Evolutionary conservation across 2,888 invertebrate genomes (phyloP).

Genomic region (Ditylenchus weischeri): DNA sequence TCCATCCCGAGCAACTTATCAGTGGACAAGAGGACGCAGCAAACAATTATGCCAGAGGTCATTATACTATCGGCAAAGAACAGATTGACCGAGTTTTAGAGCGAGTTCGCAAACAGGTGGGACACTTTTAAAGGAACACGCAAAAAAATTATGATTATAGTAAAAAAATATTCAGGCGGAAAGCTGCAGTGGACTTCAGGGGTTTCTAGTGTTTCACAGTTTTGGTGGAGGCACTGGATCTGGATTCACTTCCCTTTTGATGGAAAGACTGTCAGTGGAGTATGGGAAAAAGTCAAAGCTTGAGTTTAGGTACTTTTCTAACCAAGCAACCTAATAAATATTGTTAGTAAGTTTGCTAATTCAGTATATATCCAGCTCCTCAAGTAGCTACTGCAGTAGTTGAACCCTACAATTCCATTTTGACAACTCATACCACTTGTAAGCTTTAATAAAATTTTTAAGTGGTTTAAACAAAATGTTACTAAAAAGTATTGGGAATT

Average conservation of each 20-base stretch:
- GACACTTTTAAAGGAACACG: too few species aligned
- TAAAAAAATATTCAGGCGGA: constrained; percentile 21
- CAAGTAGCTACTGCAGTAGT: constrained; percentile 69
- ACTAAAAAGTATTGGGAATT: too few species aligned
- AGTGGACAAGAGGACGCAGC: constrained; percentile 62
- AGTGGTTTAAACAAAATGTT: too few species aligned
- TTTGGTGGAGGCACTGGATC: constrained; percentile 67
- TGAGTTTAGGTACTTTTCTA: constrained; percentile 70
- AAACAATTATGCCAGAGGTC: constrained; percentile 63
- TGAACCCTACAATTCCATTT: constrained; percentile 90
- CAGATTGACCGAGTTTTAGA: constrained; percentile 70
- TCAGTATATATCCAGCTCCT: constrained; percentile 69
- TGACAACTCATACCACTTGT: constrained; percentile 85
- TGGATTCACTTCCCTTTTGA: constrained; percentile 82
- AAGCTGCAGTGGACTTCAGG: constrained; percentile 59
- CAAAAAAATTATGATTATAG: too few species aligned
- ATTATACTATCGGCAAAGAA: constrained; percentile 73
- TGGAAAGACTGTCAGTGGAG: constrained; percentile 80
- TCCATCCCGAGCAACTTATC: constrained; percentile 60
- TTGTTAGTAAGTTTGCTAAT: neutral
- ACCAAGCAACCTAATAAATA: neutral
- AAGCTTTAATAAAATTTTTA: too few species aligned
- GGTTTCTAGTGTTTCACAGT: constrained; percentile 79
- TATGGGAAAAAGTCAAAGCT: constrained; percentile 64
- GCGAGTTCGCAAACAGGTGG: constrained; percentile 67